A percentile compares a stretch with the other conserved stretches of the same genome.
Evolutionary conservation across 2,113 vertebrate species (phyloP).

Genomic region (Rhombomys opimus): DNA sequence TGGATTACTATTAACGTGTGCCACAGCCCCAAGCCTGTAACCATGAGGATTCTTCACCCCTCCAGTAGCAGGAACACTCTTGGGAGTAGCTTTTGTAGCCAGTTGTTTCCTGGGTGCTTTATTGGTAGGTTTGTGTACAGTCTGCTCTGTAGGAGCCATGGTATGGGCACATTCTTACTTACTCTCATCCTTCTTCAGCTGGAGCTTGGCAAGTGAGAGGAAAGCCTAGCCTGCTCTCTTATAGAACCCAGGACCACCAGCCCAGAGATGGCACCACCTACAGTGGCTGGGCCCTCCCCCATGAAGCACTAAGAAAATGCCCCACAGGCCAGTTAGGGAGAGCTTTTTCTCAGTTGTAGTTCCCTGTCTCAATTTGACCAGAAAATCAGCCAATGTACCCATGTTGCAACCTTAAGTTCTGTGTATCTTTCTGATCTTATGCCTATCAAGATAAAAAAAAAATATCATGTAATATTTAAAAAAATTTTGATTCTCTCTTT

Average conservation of each 20-base stretch:
- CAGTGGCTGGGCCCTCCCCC: not conserved
- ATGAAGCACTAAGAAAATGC: not conserved
- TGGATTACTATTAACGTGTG: not conserved
- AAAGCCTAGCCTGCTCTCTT: not conserved
- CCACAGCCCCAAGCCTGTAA: not conserved
- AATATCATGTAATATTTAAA: no score
- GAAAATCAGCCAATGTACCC: not conserved
- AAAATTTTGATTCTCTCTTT: constrained; percentile 16
- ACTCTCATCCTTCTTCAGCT: not conserved
- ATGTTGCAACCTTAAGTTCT: constrained; percentile 36
- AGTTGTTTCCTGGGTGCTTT: not conserved
- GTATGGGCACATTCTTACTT: not conserved
- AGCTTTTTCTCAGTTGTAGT: not conserved
- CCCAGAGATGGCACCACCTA: not conserved
- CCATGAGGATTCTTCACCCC: not conserved
- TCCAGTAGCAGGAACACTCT: not conserved
- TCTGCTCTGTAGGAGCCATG: not conserved
- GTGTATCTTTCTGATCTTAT: constrained; percentile 14
- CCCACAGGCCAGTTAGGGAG: not conserved
- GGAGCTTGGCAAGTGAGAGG: not conserved
- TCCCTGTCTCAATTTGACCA: not conserved
- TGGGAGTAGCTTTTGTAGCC: not conserved
- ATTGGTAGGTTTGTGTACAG: not conserved
- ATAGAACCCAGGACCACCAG: not conserved
- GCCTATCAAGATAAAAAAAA: not conserved